phyloP scores from a whole-genome alignment of 2,113 vertebrate species.

The Chaetura pelagica region DNA sequence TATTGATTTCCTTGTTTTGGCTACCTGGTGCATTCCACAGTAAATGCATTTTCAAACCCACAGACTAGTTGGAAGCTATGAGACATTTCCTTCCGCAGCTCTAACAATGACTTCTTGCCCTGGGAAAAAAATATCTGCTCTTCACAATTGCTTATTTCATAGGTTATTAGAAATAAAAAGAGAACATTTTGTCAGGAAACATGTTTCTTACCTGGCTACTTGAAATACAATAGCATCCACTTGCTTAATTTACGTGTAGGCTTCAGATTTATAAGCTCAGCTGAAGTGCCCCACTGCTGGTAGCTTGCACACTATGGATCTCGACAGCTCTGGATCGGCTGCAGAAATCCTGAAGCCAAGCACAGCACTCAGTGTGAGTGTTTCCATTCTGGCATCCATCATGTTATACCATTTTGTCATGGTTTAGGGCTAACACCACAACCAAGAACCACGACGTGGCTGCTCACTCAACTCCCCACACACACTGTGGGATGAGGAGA shows the following conservation, averaged over 20 bases:
- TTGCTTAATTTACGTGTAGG: background rate
- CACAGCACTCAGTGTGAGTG: background rate
- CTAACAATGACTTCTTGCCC: conserved; percentile 49
- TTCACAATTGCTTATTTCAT: conserved; percentile 4
- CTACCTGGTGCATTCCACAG: background rate
- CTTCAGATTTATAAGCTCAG: background rate
- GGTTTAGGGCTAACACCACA: no score
- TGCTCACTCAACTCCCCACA: no score
- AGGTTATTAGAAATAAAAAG: conserved; percentile 31
- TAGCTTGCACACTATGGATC: background rate
- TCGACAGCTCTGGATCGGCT: background rate
- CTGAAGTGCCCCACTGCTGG: background rate
- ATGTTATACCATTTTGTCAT: background rate
- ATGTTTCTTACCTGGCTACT: conserved; percentile 11
- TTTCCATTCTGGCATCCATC: background rate
- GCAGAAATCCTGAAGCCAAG: background rate
- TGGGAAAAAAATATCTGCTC: conserved; percentile 24
- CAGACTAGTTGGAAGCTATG: conserved; percentile 1
- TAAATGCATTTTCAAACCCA: background rate
- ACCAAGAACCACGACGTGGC: no score
- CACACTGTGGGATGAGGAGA: no score
- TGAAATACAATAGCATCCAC: background rate
- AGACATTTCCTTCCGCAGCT: conserved; percentile 60
- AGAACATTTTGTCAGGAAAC: conserved; percentile 65
- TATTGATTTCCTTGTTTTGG: background rate